These are phyloP conservation scores for Aelia acuminata DNA, from an alignment of 2,888 invertebrate species.

Conservation along the genomic window DNA sequence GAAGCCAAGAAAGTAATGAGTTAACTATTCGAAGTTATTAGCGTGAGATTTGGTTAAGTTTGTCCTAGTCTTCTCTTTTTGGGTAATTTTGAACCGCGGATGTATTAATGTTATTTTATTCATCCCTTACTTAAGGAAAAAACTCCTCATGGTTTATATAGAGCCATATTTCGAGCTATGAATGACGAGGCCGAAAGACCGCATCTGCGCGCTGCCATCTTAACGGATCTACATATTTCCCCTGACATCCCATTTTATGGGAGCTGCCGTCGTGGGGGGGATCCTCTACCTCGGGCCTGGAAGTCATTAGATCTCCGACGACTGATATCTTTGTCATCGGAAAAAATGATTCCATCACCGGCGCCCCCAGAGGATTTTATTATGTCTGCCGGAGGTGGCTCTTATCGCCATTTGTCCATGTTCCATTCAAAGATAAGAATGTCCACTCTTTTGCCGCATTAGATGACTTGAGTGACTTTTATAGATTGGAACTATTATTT, in stretches of 20 bases:
- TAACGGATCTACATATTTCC: slow-evolving; percentile 34
- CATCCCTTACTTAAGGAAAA: neutral
- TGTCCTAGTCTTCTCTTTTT: too few species aligned
- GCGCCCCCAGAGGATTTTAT: neutral
- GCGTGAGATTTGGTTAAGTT: too few species aligned
- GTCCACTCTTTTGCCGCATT: neutral
- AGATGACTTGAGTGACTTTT: neutral
- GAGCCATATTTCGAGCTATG: neutral
- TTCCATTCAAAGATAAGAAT: neutral
- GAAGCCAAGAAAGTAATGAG: too few species aligned
- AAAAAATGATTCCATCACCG: slow-evolving; percentile 13
- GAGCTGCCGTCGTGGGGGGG: neutral
- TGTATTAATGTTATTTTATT: neutral
- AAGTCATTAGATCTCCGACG: neutral
- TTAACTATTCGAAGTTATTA: too few species aligned
- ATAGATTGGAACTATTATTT: too few species aligned
- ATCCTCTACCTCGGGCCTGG: neutral
- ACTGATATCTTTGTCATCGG: slow-evolving; percentile 18
- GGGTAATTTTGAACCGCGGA: neutral
- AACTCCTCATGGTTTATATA: neutral
- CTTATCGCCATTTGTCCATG: slow-evolving; percentile 6
- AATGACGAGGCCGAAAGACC: neutral
- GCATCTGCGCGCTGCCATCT: slow-evolving; percentile 2
- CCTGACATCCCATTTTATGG: slow-evolving; percentile 29
- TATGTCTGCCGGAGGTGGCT: neutral